These are phyloP conservation scores for Paedocypris sp. DNA, from an alignment of 2,113 vertebrate species.

Conservation along the genomic window DNA sequence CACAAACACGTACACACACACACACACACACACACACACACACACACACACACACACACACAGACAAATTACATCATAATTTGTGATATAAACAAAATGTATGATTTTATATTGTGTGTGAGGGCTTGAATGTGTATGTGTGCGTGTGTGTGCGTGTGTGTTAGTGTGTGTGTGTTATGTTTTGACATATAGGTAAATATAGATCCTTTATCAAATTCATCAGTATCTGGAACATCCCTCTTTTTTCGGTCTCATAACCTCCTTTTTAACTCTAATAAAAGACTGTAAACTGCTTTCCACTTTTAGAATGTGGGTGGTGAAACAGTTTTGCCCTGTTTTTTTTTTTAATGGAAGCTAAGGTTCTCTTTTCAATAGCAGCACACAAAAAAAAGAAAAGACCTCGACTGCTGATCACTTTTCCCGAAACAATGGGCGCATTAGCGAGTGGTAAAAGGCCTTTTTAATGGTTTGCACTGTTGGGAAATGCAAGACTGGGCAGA, in stretches of 20 bases:
- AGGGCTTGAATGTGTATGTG: no score
- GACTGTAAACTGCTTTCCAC: conserved; percentile 24
- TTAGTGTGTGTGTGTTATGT: no score
- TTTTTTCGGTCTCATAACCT: conserved; percentile 34
- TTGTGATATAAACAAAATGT: no score
- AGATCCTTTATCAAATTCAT: conserved; percentile 8
- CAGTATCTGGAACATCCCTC: conserved; percentile 24
- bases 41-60: no score
- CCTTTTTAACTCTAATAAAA: conserved; percentile 35
- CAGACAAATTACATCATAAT: no score
- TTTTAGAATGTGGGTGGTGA: conserved; percentile 34
- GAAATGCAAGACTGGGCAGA: conserved; percentile 33
- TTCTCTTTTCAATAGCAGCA: conserved; percentile 1
- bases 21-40: no score
- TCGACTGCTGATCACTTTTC: conserved; percentile 39
- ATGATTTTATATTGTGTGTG: no score
- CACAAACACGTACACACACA: no score
- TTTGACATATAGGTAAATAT: no score
- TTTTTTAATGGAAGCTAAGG: conserved; percentile 17
- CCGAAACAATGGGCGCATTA: conserved; percentile 40
- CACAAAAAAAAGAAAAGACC: conserved; percentile 34
- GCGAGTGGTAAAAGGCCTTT: conserved; percentile 22
- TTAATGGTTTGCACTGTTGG: conserved; percentile 33
- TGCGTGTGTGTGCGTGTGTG: no score
- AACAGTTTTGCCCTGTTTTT: conserved; percentile 30